phyloP scores from a whole-genome alignment of 2,797 vertebrate species.

The Schizopygopsis malacanthus region DNA sequence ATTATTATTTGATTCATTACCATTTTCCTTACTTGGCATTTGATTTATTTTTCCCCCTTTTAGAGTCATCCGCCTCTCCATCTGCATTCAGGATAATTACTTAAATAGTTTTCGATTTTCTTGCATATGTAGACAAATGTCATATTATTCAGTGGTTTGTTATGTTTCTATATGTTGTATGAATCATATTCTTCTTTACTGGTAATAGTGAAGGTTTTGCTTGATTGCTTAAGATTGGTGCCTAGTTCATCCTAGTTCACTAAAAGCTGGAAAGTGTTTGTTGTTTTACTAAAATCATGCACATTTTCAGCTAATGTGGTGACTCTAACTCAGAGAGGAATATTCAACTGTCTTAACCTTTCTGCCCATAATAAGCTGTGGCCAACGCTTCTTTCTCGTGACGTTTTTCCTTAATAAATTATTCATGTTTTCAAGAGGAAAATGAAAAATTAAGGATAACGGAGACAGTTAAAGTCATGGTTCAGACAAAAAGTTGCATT shows the following conservation, averaged over 20 bases:
- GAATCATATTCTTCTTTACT: background rate
- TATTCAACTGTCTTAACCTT: slow-evolving; percentile 1
- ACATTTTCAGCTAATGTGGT: slow-evolving; percentile 4
- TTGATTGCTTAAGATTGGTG: background rate
- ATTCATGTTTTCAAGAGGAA: background rate
- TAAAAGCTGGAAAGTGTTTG: background rate
- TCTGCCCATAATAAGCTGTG: background rate
- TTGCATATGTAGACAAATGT: background rate
- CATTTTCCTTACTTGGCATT: background rate
- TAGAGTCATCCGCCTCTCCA: background rate
- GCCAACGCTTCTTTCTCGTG: background rate
- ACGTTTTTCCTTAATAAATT: background rate
- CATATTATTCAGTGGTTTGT: background rate
- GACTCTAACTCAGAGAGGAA: background rate
- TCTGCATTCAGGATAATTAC: slow-evolving; percentile 1
- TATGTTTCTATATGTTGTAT: slow-evolving; percentile 6
- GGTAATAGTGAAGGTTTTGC: background rate
- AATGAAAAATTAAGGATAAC: background rate
- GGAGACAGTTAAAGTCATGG: background rate
- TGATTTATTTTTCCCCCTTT: background rate
- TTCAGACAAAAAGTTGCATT: background rate
- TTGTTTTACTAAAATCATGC: slow-evolving; percentile 13
- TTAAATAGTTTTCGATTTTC: background rate
- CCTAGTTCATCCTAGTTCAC: slow-evolving; percentile 1
- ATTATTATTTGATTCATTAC: background rate